These are phyloP conservation scores for Rapana venosa DNA, from an alignment of 2,888 invertebrate species.

Conservation along the genomic window DNA sequence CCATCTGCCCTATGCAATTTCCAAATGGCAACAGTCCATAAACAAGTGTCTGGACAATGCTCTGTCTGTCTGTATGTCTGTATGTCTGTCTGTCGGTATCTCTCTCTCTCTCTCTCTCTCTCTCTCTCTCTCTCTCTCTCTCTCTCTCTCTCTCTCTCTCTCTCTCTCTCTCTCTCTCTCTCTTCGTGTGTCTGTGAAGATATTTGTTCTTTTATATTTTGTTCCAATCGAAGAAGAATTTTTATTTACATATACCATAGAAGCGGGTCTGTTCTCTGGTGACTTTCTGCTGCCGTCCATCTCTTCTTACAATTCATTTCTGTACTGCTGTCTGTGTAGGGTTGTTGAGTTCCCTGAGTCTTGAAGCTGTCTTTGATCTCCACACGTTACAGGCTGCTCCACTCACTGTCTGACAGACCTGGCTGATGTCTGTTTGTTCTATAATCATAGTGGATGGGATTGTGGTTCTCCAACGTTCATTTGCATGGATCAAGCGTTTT, in stretches of 20 bases:
- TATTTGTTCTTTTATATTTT: background rate
- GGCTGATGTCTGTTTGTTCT: too few species aligned
- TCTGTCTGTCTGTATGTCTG: constrained; percentile 30
- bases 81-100: background rate
- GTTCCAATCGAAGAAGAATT: background rate
- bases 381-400: too few species aligned
- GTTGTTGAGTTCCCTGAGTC: background rate
- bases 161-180: background rate
- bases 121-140: background rate
- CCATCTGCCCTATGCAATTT: too few species aligned
- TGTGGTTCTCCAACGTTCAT: too few species aligned
- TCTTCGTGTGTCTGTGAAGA: background rate
- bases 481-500: too few species aligned
- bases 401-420: too few species aligned
- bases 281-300: background rate
- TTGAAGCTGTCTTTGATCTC: too few species aligned
- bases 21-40: too few species aligned
- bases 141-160: background rate
- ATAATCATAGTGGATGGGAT: too few species aligned
- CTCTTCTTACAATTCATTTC: background rate
- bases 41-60: background rate
- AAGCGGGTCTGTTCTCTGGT: background rate
- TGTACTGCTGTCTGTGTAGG: too few species aligned
- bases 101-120: background rate
- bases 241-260: background rate